phyloP scores from a whole-genome alignment of 1,140 invertebrate genomes.

The Hormaphis cornu region DNA sequence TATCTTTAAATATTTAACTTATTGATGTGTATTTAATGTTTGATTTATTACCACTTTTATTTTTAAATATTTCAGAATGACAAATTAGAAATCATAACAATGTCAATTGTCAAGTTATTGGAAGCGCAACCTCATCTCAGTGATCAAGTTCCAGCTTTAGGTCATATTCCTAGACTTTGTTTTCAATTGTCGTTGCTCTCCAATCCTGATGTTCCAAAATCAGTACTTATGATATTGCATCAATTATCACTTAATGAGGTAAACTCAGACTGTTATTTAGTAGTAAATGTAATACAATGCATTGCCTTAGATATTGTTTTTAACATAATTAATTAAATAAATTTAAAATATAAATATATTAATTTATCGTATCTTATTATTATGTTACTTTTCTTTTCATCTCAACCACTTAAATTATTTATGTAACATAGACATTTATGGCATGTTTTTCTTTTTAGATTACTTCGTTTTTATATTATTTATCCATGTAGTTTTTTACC shows the following conservation, averaged over 20 bases:
- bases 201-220: constrained; percentile 57
- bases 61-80: constrained; percentile 53
- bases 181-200: constrained; percentile 57
- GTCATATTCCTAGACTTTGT: constrained; percentile 85
- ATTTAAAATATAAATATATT: too few species aligned
- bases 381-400: too few species aligned
- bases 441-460: too few species aligned
- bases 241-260: constrained; percentile 77
- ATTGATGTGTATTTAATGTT: too few species aligned
- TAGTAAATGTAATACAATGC: constrained; percentile 29
- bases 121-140: constrained; percentile 75
- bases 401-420: too few species aligned
- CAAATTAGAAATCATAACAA: constrained; percentile 71
- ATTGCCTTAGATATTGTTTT: too few species aligned
- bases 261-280: constrained; percentile 39
- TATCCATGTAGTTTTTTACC: too few species aligned
- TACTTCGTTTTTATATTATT: too few species aligned
- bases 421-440: too few species aligned
- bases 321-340: too few species aligned
- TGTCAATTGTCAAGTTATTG: constrained; percentile 71
- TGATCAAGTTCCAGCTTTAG: constrained; percentile 84
- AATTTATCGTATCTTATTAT: too few species aligned
- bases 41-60: constrained; percentile 17
- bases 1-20: too few species aligned
- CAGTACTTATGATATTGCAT: constrained; percentile 75